A percentile compares a stretch with the other conserved stretches of the same genome.
phyloP scores from a whole-genome alignment of 2,888 invertebrate species.

The Drosophila meridionalis region DNA sequence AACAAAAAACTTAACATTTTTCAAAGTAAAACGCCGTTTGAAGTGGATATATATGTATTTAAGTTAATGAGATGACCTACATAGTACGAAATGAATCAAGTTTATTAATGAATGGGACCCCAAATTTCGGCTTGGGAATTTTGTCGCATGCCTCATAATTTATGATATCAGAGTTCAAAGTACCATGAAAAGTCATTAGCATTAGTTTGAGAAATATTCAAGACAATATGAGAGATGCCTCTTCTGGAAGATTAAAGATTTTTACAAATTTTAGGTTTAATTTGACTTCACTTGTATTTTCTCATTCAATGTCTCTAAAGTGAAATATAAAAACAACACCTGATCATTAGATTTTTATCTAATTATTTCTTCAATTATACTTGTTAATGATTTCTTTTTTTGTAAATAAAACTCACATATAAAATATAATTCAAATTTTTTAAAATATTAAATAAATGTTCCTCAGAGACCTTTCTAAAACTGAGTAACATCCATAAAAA shows the following conservation, averaged over 20 bases:
- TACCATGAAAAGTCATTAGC: neutral
- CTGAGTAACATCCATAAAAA: constrained; percentile 5
- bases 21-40: constrained; percentile 13
- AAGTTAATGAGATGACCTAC: constrained; percentile 30
- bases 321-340: neutral
- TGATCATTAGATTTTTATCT: neutral
- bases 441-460: constrained; percentile 9
- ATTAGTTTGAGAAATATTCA: neutral
- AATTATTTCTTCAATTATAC: neutral
- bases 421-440: neutral
- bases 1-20: constrained; percentile 30
- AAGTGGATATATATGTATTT: neutral
- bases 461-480: constrained; percentile 3
- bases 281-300: neutral
- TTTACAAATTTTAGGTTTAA: neutral
- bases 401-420: neutral
- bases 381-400: neutral
- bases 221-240: neutral
- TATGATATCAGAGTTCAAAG: constrained; percentile 11
- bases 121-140: constrained; percentile 18
- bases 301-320: neutral
- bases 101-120: constrained; percentile 13
- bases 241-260: neutral
- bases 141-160: neutral
- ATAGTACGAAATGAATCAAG: constrained; percentile 16